Percentiles rank a stretch among this genome's conserved stretches.
Evolutionary conservation across 2,797 vertebrate genomes (phyloP).

Genomic region (Neosilurus mollespiculum): DNA sequence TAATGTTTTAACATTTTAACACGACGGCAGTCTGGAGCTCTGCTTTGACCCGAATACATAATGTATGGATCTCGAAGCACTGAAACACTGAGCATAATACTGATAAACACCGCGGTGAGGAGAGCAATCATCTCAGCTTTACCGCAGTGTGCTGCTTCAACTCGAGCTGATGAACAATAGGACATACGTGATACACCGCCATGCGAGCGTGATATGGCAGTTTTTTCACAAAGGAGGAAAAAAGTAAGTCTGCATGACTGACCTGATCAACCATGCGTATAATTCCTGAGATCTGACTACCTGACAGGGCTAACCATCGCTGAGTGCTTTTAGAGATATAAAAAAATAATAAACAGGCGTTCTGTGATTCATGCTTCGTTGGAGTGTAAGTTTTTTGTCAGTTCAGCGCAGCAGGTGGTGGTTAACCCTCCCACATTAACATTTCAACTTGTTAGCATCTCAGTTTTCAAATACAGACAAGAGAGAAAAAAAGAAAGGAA

Average conservation of each 20-base stretch:
- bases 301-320: neutral
- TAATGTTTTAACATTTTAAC: neutral
- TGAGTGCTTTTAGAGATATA: neutral
- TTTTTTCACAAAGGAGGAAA: neutral
- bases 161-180: neutral
- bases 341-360: neutral
- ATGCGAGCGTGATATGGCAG: neutral
- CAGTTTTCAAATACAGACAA: neutral
- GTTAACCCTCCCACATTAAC: neutral
- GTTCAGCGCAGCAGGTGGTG: neutral
- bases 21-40: neutral
- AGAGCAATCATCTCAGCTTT: neutral
- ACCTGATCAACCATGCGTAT: neutral
- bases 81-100: neutral
- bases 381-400: neutral
- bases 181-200: neutral
- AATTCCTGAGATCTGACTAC: neutral
- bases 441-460: slow-evolving; percentile 10
- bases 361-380: neutral
- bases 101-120: neutral
- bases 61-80: neutral
- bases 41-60: neutral
- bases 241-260: neutral
- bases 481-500: neutral
- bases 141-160: neutral